Percentiles rank a stretch among this genome's conserved stretches.
Conservation (phyloP, 2,888 invertebrate species). For the Belgica antarctica region DNA sequence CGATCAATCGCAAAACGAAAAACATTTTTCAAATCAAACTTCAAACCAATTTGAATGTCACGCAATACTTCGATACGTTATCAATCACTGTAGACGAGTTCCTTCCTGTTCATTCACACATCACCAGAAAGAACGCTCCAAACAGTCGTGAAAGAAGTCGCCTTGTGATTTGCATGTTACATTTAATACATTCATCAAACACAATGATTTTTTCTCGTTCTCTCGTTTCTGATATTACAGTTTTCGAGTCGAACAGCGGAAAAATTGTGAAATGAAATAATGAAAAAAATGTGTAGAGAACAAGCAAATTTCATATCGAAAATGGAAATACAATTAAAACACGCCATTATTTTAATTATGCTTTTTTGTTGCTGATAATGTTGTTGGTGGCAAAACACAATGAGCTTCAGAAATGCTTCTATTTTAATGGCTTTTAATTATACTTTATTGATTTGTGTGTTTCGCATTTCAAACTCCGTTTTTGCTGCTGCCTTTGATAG, state of each 20-base stretch:
- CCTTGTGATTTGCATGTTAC: conserved; percentile 37
- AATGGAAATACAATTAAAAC: conserved; percentile 39
- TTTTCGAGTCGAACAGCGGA: conserved; percentile 1
- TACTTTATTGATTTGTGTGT: conserved; percentile 43
- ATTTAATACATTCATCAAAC: conserved; percentile 39
- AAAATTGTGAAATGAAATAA: background rate
- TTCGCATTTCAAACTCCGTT: conserved; percentile 35
- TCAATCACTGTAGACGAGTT: conserved; percentile 46
- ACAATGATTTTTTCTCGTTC: conserved; percentile 22
- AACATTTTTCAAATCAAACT: background rate
- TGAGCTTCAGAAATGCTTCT: conserved; percentile 32
- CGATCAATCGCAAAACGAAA: background rate
- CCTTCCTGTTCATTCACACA: conserved; percentile 45
- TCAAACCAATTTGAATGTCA: conserved; percentile 32
- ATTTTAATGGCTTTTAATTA: conserved; percentile 43
- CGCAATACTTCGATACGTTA: conserved; percentile 46
- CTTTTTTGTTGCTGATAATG: conserved; percentile 17
- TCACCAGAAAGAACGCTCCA: conserved; percentile 15
- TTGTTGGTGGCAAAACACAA: conserved; percentile 38
- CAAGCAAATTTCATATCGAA: conserved; percentile 6
- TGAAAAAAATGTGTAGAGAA: conserved; percentile 19
- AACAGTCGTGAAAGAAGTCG: background rate
- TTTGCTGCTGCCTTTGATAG: background rate
- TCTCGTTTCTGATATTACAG: conserved; percentile 31
- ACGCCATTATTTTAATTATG: conserved; percentile 44